phyloP scores from a whole-genome alignment of 2,113 vertebrate species.

The Capreolus pygargus region DNA sequence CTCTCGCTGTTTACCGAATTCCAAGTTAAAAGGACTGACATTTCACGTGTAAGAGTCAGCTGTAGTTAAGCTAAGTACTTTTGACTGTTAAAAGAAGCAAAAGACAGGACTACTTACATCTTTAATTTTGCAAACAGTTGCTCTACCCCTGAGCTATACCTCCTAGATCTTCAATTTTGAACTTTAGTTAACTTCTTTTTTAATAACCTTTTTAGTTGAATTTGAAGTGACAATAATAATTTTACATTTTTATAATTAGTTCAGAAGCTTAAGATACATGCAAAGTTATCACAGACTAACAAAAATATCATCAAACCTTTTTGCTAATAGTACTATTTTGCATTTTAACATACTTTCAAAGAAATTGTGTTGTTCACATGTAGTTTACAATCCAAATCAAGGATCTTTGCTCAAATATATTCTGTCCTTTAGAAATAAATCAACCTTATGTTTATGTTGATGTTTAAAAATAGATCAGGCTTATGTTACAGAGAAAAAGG shows the following conservation, averaged over 20 bases:
- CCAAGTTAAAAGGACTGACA: conserved; percentile 73
- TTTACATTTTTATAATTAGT: neutral
- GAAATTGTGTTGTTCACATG: neutral
- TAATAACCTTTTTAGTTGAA: neutral
- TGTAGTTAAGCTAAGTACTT: neutral
- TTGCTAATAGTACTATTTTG: neutral
- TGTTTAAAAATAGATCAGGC: conserved; percentile 1
- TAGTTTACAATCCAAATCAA: neutral
- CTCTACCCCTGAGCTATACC: neutral
- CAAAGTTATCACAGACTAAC: neutral
- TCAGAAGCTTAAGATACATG: neutral
- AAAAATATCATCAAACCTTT: neutral
- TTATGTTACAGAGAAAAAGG: neutral
- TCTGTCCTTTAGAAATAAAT: conserved; percentile 7
- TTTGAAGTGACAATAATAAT: neutral
- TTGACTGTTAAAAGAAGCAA: neutral
- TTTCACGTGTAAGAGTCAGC: conserved; percentile 72
- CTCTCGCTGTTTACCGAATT: conserved; percentile 71
- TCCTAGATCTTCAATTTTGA: neutral
- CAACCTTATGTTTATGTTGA: neutral
- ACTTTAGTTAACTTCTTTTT: neutral
- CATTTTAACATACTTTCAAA: neutral
- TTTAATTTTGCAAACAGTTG: neutral
- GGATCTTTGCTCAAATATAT: neutral
- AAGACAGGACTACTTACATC: neutral